Percentiles rank a stretch among this genome's conserved stretches.
Conservation (phyloP, 2,797 vertebrate species). For the Urocyon cinereoargenteus region DNA sequence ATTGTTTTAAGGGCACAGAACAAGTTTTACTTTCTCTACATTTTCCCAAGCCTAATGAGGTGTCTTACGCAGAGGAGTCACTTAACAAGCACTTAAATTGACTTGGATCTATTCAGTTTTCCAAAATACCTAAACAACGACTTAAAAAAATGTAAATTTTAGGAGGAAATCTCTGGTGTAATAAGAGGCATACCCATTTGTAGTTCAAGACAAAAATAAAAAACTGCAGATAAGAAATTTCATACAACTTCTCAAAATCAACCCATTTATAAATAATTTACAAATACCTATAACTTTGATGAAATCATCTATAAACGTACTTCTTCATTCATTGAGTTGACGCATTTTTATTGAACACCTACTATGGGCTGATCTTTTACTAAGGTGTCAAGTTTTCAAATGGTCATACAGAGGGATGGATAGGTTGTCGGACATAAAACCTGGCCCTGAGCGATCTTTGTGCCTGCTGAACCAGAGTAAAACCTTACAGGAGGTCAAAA, state of each 20-base stretch:
- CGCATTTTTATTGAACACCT: neutral
- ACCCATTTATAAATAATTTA: neutral
- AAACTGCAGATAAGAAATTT: neutral
- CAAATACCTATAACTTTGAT: neutral
- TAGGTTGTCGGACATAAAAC: neutral
- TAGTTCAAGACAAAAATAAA: neutral
- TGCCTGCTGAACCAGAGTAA: neutral
- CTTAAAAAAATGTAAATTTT: neutral
- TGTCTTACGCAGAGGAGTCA: neutral
- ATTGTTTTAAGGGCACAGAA: neutral
- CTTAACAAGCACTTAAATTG: conserved; percentile 1
- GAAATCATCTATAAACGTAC: neutral
- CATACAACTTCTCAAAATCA: neutral
- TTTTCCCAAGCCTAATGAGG: neutral
- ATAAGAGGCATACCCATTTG: neutral
- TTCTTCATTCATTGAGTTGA: neutral
- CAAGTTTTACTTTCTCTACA: neutral
- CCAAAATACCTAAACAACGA: conserved; percentile 9
- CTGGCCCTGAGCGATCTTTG: neutral
- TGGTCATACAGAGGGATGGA: neutral
- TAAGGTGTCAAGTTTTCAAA: neutral
- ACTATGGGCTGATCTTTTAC: neutral
- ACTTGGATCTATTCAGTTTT: neutral
- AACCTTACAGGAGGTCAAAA: neutral
- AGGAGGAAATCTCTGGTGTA: neutral